Evolutionary conservation across 2,888 invertebrate genomes (phyloP), one percentile per base, ranked within the genome.

Genomic region (Dryobotodes eremita): DNA sequence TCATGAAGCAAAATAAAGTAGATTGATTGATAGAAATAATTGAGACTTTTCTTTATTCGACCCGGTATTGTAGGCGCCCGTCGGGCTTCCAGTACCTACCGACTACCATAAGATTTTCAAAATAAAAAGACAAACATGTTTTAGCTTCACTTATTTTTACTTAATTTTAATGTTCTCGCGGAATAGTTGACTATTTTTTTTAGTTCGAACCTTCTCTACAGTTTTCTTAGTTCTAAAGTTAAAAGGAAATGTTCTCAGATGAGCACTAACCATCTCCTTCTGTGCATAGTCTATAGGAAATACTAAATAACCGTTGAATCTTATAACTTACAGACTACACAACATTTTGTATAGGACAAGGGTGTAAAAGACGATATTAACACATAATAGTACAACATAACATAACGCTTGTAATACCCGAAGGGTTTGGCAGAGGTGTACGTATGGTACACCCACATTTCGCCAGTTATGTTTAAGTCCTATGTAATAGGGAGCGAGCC

Each of bases 331-430:
- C 85, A 75, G 83, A 79, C 85, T 77, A 74, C 84, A 85, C 64
- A 73, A 64, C 50, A 59, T 20, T 76, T 69, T 53, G 48, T 50
- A 62, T 23, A 46, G 8, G 23, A n/a, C 77, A 57, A 77, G 20
- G 46, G 55, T 77, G 80, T 77, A 85, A 87, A 88, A 85, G 78
- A 80, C 80, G 69, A 82, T 84, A 92, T 92, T 91, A 90, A 87
- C 90, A 91, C 89, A 91, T 91, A 89, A 36, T 36, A 36, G 1
- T 36, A 36, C 31, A 36, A 36, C 31, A 36, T 36, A 36, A 36
- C 31, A 36, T 36, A 36, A 36, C 31, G 31, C 31, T 3, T 36
- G 31, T 36, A 36, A 36, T 36, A 1, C 31, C 31, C 31, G 31
- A 36, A 36, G 31, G 31, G 31, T 36, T 36, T 2, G 31, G 31